Percentiles rank a stretch among this genome's conserved stretches.
Evolutionary conservation across 2,113 vertebrate species (phyloP).

Genomic region (Phocoena sinus): DNA sequence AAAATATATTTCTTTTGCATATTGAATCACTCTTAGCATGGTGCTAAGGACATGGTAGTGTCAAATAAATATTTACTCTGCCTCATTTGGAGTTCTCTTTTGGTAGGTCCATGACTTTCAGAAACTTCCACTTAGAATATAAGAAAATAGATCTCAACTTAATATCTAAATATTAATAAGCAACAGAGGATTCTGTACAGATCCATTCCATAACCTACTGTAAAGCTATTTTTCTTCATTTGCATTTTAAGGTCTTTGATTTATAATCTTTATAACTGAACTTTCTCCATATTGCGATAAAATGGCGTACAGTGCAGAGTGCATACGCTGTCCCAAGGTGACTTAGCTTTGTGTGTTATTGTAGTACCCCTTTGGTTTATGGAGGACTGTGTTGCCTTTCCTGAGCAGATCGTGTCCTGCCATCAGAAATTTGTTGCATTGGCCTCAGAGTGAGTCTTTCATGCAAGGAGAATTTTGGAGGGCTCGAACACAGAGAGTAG

Average conservation of each 20-base stretch:
- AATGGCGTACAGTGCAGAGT: neutral
- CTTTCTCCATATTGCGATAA: neutral
- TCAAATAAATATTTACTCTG: neutral
- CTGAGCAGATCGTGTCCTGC: neutral
- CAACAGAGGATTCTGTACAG: neutral
- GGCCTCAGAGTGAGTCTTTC: neutral
- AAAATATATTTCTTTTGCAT: neutral
- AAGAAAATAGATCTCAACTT: neutral
- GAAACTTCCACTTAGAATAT: neutral
- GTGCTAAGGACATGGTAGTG: neutral
- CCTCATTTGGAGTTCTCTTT: neutral
- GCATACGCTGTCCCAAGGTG: neutral
- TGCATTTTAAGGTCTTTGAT: neutral
- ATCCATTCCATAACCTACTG: neutral
- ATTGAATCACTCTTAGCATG: neutral
- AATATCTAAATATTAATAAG: neutral
- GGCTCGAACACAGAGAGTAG: neutral
- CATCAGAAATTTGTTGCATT: neutral
- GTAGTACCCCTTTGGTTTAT: neutral
- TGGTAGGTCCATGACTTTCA: neutral
- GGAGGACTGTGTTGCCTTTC: neutral
- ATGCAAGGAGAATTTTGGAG: neutral
- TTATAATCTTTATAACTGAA: neutral
- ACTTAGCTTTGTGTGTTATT: neutral
- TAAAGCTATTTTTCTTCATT: neutral